Conservation (phyloP, 2,888 invertebrate genomes). For the Drosophila testacea region DNA sequence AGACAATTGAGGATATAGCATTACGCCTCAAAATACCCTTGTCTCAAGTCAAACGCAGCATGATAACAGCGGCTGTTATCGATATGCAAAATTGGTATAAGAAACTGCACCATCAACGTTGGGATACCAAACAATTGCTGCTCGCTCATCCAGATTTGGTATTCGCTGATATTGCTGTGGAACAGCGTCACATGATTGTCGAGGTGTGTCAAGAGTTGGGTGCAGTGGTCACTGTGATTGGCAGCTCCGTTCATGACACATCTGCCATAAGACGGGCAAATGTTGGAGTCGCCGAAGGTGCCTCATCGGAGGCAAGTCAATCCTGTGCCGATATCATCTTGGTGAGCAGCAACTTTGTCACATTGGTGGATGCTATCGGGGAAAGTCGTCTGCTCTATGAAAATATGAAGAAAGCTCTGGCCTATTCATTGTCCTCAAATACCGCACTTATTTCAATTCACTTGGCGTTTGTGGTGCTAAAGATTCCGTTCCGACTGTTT, state of each 20-base stretch:
- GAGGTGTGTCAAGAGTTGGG: slow-evolving; percentile 57
- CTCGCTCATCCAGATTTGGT: slow-evolving; percentile 48
- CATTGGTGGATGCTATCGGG: slow-evolving; percentile 39
- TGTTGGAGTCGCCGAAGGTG: slow-evolving; percentile 48
- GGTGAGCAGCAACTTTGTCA: slow-evolving; percentile 42
- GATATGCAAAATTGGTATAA: slow-evolving; percentile 44
- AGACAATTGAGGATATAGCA: slow-evolving; percentile 29
- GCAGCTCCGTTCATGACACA: slow-evolving; percentile 45
- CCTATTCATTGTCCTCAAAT: slow-evolving; percentile 44
- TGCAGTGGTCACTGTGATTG: slow-evolving; percentile 59
- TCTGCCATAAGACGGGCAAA: slow-evolving; percentile 38
- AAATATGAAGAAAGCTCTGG: slow-evolving; percentile 55
- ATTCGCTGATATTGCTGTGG: slow-evolving; percentile 32
- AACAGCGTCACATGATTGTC: slow-evolving; percentile 54
- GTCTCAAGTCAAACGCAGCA: not conserved
- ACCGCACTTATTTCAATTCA: slow-evolving; percentile 22
- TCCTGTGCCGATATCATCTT: slow-evolving; percentile 54
- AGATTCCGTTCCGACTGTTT: slow-evolving; percentile 43
- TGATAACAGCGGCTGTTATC: slow-evolving; percentile 38
- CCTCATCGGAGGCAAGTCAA: slow-evolving; percentile 34
- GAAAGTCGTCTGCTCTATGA: slow-evolving; percentile 61
- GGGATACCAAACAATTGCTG: slow-evolving; percentile 41
- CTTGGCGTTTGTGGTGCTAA: slow-evolving; percentile 14
- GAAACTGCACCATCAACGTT: slow-evolving; percentile 47
- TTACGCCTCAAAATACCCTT: slow-evolving; percentile 12